phyloP scores from a whole-genome alignment of 2,888 invertebrate genomes.

The Allophyes oxyacanthae region DNA sequence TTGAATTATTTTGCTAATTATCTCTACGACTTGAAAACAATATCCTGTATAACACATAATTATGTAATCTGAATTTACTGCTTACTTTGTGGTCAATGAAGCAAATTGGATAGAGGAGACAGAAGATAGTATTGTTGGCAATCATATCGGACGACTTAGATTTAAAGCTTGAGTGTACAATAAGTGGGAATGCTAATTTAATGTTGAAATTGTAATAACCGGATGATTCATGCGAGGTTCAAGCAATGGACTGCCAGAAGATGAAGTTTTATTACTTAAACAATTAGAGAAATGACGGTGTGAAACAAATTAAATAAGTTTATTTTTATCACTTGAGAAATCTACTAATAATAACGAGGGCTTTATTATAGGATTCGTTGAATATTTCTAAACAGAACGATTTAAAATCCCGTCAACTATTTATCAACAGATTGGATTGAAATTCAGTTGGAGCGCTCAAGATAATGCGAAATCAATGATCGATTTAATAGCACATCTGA shows the following conservation, averaged over 20 bases:
- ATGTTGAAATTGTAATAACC: constrained; percentile 1
- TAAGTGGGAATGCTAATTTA: constrained; percentile 5
- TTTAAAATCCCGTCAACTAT: background rate
- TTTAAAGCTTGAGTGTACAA: background rate
- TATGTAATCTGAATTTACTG: constrained; percentile 16
- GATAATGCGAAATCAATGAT: constrained; percentile 25
- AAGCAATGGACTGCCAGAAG: constrained; percentile 4
- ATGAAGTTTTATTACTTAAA: background rate
- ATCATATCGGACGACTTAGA: background rate
- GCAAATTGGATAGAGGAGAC: constrained; percentile 13
- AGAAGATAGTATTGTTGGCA: no score
- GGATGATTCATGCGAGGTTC: constrained; percentile 3
- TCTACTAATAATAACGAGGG: constrained; percentile 4
- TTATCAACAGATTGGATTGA: constrained; percentile 11
- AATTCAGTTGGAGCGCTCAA: constrained; percentile 14
- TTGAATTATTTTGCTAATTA: no score
- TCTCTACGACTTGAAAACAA: no score
- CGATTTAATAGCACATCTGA: constrained; percentile 17
- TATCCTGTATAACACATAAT: no score
- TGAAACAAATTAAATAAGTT: constrained; percentile 6
- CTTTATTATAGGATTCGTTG: background rate
- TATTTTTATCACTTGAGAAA: constrained; percentile 11
- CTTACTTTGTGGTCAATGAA: constrained; percentile 8
- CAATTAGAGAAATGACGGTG: constrained; percentile 10
- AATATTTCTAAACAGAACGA: constrained; percentile 3